Base-by-base conservation (phyloP, 2,888 invertebrate genomes). In the Odontomyia ornata region DNA sequence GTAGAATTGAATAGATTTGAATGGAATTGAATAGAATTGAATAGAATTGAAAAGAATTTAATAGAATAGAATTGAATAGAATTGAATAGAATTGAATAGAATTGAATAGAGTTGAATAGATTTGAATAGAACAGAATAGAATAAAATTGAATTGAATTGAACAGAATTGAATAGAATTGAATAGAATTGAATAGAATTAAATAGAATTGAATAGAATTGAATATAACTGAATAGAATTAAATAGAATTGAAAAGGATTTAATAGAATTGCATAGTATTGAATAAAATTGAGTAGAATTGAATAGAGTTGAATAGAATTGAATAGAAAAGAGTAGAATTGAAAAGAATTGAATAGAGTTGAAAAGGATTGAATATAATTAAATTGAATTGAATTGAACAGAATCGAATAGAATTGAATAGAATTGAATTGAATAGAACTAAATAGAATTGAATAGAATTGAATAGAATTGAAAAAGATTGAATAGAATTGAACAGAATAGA, bases 131-230 rank as follows among this genome's bases (percentile, higher is more conserved):
- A 57, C n/a, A 11, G 5, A 21, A 57, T 25, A 15, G 2, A 62
- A 52, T 52, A 52, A 52, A 15, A 15, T 4, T 3, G 3, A 62
- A 57, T n/a, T 7, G n/a, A 11, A 21, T 57, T 13, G 43, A 43
- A 43, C 15, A 52, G 15, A 52, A 9, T 52, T 9, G 52, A 52
- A 4, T 52, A 52, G 15, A 52, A 52, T 52, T 60, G 2, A 25
- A 15, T 23, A 23, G 60, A 25, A 7, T 21, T 60, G 60, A 3
- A 13, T 25, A 60, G 7, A 60, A 1, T 56, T 56, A 18, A 56
- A 56, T 56, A 56, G 56, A 56, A 56, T 56, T 56, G 18, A 56
- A 5, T 18, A 62, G 64, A 27, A 62, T 27, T 27, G 64, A 62
- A 62, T 62, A 62, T 27, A 62, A 62, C 7, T 18, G 18, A 11